Conservation (phyloP, 2,797 vertebrate genomes). For the Micromesistius poutassou region DNA sequence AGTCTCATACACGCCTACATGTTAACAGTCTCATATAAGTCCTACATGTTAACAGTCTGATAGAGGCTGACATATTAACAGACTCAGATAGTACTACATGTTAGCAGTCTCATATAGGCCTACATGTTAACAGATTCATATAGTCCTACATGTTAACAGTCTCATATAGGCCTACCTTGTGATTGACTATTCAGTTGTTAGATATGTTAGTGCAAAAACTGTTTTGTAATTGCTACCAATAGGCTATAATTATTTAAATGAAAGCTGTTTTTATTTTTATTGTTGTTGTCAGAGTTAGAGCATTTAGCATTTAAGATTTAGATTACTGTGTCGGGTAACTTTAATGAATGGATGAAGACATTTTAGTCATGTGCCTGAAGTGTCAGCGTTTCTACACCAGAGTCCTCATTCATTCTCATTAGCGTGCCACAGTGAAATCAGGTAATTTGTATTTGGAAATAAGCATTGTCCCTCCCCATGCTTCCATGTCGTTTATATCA, state of each 20-base stretch:
- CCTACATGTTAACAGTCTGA: too few species aligned
- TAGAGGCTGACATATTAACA: too few species aligned
- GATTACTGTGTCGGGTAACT: constrained; percentile 34
- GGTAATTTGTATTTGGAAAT: constrained; percentile 73
- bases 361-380: constrained; percentile 54
- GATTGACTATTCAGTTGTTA: not conserved
- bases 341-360: constrained; percentile 72
- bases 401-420: constrained; percentile 79
- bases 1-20: too few species aligned
- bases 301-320: not conserved
- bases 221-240: not conserved
- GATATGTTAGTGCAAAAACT: not conserved
- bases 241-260: not conserved
- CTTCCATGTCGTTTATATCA: constrained; percentile 57
- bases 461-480: constrained; percentile 58
- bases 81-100: too few species aligned
- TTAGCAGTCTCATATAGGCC: too few species aligned
- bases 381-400: constrained; percentile 69
- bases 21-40: too few species aligned
- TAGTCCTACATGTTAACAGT: too few species aligned
- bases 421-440: constrained; percentile 72
- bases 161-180: not conserved
- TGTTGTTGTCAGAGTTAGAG: not conserved
- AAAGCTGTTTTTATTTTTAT: not conserved
- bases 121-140: too few species aligned